Evolutionary conservation across 2,113 vertebrate genomes (phyloP), one percentile per base, ranked within the genome.

Genomic region (Amblyopsis rosae): DNA sequence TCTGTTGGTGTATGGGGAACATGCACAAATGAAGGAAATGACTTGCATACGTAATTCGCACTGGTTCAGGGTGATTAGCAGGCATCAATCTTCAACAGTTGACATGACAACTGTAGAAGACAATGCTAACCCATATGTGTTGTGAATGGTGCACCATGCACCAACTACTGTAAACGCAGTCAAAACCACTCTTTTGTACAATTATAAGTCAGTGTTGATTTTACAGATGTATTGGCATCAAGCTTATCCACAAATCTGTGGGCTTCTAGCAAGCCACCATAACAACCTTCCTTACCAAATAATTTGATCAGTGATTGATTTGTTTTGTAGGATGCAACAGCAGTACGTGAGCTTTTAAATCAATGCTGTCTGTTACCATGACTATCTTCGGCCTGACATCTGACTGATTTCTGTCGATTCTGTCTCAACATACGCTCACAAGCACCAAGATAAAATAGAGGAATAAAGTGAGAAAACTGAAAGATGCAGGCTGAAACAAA

Each of bases 1-100:
- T 85, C 89, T 91, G 87, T 91, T 87, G 85, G 84, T 67, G 13
- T 12, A 16, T 47, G 62, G 11, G 0, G 17, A 72, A 33, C 82
- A 68, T 85, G 73, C 87, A 62, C 50, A 12, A 19, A 33, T 6
- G 4, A 41, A 41, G 35, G 35, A 41, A 41, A 41, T 41, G 4
- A 7, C 35, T 41, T 41, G 7, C 6, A 41, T 41, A 41, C 35
- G 1, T 41, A 41, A 8, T 41, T 1, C 26, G 2, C 26, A 26
- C 26, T 41, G 35, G 4, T 41, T 6, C 35, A 41, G 35, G 35
- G 35, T 41, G 5, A 41, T 41, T 41, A 41, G 35, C 26, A 26
- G 26, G 2, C 26, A 26, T 26, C 26, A 26, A 2, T 41, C 35
- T 41, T 41, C 7, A 41, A 41, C 35, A 41, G 35, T 41, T 41